These are phyloP conservation scores for Hippasteria phrygiana DNA, from an alignment of 53 echinoderm and acorn worm genomes.

Conservation along the genomic window DNA sequence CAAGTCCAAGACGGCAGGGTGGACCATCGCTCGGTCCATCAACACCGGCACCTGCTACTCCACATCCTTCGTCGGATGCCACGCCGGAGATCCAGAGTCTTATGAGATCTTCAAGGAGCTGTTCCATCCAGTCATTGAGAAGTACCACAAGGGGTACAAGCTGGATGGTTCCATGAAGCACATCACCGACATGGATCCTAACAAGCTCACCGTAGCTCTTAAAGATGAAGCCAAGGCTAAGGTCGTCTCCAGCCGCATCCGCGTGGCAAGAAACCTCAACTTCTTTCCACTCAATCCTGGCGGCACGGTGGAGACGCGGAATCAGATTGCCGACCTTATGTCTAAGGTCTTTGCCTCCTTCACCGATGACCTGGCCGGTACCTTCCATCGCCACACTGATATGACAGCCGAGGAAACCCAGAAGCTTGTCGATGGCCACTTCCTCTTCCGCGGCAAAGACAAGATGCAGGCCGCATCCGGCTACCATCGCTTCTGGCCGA, in stretches of 20 bases:
- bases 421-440: conserved; percentile 55
- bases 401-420: conserved; percentile 52
- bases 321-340: conserved; percentile 60
- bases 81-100: conserved; percentile 60
- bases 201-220: conserved; percentile 33
- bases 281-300: conserved; percentile 64
- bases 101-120: conserved; percentile 59
- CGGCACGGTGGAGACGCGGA: conserved; percentile 49
- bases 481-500: conserved; percentile 54
- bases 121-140: conserved; percentile 57
- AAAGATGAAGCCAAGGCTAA: conserved; percentile 30
- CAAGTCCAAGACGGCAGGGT: conserved; percentile 50
- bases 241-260: conserved; percentile 51
- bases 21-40: conserved; percentile 59
- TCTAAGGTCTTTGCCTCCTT: conserved; percentile 53
- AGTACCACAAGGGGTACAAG: conserved; percentile 61
- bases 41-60: conserved; percentile 64
- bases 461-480: conserved; percentile 63
- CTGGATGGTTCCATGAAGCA: conserved; percentile 62
- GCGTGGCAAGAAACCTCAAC: conserved; percentile 61
- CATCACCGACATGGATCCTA: conserved; percentile 61
- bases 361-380: conserved; percentile 49
- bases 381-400: conserved; percentile 50
- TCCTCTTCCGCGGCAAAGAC: conserved; percentile 62
- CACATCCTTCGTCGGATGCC: conserved; percentile 58